A percentile compares a stretch with the other conserved stretches of the same genome.
Conservation (phyloP, 2,113 vertebrate species). For the Rhinolophus sinicus region DNA sequence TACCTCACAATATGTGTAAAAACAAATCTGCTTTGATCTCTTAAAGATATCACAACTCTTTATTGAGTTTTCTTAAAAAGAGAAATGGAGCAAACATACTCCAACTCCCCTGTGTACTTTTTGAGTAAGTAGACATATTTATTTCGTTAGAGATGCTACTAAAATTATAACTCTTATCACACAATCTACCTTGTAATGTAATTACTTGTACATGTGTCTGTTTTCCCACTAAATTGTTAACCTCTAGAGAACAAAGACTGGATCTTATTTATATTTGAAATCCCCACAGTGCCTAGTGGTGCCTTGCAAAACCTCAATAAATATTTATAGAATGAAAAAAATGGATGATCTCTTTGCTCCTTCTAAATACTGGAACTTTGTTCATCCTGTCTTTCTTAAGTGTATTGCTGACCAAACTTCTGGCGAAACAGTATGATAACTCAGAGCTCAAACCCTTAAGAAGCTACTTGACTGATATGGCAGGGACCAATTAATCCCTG, state of each 20-base stretch:
- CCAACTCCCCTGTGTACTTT: not conserved
- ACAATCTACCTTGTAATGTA: conserved; percentile 44
- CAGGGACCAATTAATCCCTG: not conserved
- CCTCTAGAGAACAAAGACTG: conserved; percentile 28
- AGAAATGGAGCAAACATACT: conserved; percentile 7
- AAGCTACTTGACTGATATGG: not conserved
- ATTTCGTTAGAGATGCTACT: conserved; percentile 52
- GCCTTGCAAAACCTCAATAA: conserved; percentile 58
- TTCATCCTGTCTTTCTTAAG: not conserved
- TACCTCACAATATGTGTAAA: not conserved
- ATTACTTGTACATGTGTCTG: conserved; percentile 50
- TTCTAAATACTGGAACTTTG: conserved; percentile 48
- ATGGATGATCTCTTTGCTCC: not conserved
- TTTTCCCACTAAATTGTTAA: conserved; percentile 44
- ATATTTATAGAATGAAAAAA: conserved; percentile 60
- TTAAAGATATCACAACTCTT: conserved; percentile 28
- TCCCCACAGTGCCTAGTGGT: not conserved
- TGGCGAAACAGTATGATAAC: conserved; percentile 2
- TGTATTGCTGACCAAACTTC: not conserved
- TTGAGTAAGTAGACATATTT: conserved; percentile 37
- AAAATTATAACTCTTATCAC: conserved; percentile 59
- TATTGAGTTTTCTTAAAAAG: conserved; percentile 30
- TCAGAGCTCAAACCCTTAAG: not conserved
- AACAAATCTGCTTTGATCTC: conserved; percentile 27
- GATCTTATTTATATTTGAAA: conserved; percentile 64